Base-by-base conservation (phyloP, 2,113 vertebrate genomes). In the Anas platyrhynchos region DNA sequence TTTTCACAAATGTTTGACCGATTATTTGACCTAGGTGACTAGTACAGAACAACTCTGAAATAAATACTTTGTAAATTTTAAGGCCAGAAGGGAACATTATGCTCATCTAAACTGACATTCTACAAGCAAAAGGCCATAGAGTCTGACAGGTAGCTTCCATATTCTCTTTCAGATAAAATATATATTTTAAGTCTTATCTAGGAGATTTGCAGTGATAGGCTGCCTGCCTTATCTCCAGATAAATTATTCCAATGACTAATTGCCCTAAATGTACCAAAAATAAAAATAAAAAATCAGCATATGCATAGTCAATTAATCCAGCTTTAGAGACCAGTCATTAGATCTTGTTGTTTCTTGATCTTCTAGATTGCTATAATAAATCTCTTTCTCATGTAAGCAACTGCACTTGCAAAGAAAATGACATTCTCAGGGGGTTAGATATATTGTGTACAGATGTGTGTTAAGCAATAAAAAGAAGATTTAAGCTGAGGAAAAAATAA, bases 381-480 rank as follows among this genome's bases (percentile, higher is more conserved):
- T 97, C 83, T 95, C 74, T 56, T 67, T 56, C 34, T 15, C 43
- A 1, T 56, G 58, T 56, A 93, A 88, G 61, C 36, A 86, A 90
- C 13, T 43, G 73, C 74, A 86, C 54, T 88, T 95, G 52, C 52
- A 71, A 86, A 90, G 69, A 88, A 89, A 77, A 95, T 79, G 3
- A 93, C 83, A 78, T 41, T 82, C n/a, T 88, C 27, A 7, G 81
- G 29, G 25, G n/a, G 25, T 92, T 84, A 93, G 73, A 92, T 96
- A 79, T 94, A 95, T 89, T 84, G 54, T 84, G 62, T 72, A 89
- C 86, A 95, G 94, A 94, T 93, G 83, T 94, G 83, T 55, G 36
- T 68, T 88, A 79, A 89, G 83, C 48, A 92, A 93, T 83, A 79
- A 91, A 92, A 90, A 62, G 11, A 88, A 72, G 54, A 91, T 93